phyloP scores from a whole-genome alignment of 2,797 vertebrate species.

The Erethizon dorsatum region DNA sequence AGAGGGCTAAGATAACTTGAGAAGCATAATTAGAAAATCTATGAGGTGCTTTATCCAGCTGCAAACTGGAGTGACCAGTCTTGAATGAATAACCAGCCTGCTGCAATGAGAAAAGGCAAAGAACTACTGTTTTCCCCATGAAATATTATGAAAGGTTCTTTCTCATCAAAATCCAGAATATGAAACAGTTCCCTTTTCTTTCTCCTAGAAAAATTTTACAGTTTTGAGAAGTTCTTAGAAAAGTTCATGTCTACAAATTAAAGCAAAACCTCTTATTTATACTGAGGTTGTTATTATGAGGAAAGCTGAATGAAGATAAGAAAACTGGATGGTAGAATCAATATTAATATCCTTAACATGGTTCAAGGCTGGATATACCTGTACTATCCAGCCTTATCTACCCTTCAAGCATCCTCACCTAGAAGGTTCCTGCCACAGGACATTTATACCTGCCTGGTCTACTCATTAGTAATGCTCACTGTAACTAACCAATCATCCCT shows the following conservation, averaged over 20 bases:
- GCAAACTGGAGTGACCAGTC: background rate
- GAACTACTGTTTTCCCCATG: background rate
- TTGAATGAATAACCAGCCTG: background rate
- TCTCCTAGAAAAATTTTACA: background rate
- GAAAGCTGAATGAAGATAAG: background rate
- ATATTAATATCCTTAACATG: background rate
- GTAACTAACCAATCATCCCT: background rate
- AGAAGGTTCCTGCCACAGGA: background rate
- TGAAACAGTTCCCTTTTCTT: background rate
- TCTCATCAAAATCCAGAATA: background rate
- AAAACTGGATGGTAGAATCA: background rate
- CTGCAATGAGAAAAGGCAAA: background rate
- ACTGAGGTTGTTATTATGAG: background rate
- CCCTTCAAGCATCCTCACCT: accelerated
- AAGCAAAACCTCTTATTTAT: background rate
- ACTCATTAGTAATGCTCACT: too few species aligned
- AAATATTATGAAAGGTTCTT: background rate
- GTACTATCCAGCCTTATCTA: background rate
- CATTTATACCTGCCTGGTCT: background rate
- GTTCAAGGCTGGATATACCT: background rate
- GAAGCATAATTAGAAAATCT: background rate
- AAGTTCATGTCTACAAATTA: background rate
- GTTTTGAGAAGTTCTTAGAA: background rate
- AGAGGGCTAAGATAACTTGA: background rate
- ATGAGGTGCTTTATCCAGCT: background rate